Evolutionary conservation across 2,888 invertebrate genomes (phyloP).

Genomic region (Cheilosia scutellata): DNA sequence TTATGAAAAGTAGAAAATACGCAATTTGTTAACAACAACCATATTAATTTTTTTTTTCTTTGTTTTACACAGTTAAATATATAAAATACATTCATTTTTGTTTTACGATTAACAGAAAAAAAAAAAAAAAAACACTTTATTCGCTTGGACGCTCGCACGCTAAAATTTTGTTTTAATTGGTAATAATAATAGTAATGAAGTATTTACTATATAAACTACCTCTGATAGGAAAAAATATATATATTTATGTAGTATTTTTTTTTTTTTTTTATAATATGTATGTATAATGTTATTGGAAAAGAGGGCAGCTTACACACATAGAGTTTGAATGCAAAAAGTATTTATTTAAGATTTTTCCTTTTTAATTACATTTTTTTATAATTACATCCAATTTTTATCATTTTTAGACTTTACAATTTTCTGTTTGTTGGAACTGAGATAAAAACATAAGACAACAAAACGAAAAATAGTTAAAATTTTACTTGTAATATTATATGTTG

Average conservation of each 20-base stretch:
- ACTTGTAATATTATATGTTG: too few relatives aligned
- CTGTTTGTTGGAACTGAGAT: too few relatives aligned
- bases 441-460: too few relatives aligned
- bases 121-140: conserved; percentile 48
- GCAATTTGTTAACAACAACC: conserved; percentile 76
- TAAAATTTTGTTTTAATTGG: conserved; percentile 50
- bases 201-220: conserved; percentile 66
- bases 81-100: conserved; percentile 71
- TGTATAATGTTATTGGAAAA: conserved; percentile 45
- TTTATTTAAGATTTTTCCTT: conserved; percentile 54
- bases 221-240: conserved; percentile 74
- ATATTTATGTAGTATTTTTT: conserved; percentile 6
- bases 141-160: conserved; percentile 72
- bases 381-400: background rate
- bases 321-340: conserved; percentile 72
- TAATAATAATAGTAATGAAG: conserved; percentile 55
- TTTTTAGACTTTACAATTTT: too few relatives aligned
- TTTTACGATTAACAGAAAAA: conserved; percentile 54
- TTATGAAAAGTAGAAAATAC: conserved; percentile 76
- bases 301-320: conserved; percentile 71
- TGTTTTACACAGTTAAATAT: conserved; percentile 64
- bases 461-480: too few relatives aligned
- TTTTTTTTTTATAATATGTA: conserved; percentile 26
- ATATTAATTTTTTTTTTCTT: conserved; percentile 47
- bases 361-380: conserved; percentile 44